phyloP scores from a whole-genome alignment of 1,140 invertebrate species.

The Drosophila biarmipes region DNA sequence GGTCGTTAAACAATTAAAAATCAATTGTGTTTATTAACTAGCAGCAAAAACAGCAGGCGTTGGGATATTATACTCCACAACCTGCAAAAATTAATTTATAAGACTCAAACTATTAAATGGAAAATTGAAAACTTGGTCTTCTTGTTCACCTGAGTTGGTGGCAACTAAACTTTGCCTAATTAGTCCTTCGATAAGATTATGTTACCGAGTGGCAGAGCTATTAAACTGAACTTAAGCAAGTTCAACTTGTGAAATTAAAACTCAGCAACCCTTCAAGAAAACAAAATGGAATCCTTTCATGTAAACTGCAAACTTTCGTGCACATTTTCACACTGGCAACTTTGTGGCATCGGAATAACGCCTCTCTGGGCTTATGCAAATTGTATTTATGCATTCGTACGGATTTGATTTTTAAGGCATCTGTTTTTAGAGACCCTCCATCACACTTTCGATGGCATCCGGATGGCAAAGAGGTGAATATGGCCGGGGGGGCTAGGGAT shows the following conservation, averaged over 20 bases:
- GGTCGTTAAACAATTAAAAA: constrained; percentile 64
- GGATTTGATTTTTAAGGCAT: constrained; percentile 47
- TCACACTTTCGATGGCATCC: constrained; percentile 32
- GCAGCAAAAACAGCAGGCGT: neutral
- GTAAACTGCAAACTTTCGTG: neutral
- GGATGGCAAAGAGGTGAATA: constrained; percentile 12
- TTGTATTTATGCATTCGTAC: constrained; percentile 39
- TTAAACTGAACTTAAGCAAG: neutral
- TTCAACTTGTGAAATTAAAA: neutral
- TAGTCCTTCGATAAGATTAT: neutral
- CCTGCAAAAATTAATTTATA: constrained; percentile 5
- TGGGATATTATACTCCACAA: constrained; percentile 8
- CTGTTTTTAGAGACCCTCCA: constrained; percentile 42
- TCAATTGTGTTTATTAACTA: constrained; percentile 48
- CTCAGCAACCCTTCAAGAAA: neutral
- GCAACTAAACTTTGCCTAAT: constrained; percentile 2
- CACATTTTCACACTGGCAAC: neutral
- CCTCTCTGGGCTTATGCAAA: constrained; percentile 36
- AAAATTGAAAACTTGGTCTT: constrained; percentile 15
- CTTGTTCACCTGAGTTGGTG: constrained; percentile 17
- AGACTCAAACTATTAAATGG: constrained; percentile 16
- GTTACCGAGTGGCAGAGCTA: neutral
- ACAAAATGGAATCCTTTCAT: neutral
- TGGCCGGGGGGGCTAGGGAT: constrained; percentile 5
- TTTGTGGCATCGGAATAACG: constrained; percentile 20